Percentiles rank a stretch among this genome's conserved stretches.
Conservation (phyloP, 2,888 invertebrate genomes). For the Cerceris rybyensis region DNA sequence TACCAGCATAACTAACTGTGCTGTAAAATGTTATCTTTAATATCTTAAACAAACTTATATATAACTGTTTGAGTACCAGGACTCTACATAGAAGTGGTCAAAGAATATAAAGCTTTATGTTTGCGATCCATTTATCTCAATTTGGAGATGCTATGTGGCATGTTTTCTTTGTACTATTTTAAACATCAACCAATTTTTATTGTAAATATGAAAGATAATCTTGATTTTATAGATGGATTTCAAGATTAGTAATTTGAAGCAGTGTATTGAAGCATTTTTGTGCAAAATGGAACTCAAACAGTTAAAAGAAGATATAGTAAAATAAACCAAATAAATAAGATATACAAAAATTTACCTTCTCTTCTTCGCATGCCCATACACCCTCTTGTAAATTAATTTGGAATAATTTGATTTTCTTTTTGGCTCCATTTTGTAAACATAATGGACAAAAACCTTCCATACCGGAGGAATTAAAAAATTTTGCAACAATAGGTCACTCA, state of each 20-base stretch:
- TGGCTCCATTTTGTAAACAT: conserved; percentile 72
- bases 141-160: too few relatives aligned
- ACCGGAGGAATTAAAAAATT: conserved; percentile 23
- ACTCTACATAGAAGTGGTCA: too few relatives aligned
- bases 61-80: too few relatives aligned
- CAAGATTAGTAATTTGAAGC: too few relatives aligned
- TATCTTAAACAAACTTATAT: too few relatives aligned
- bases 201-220: too few relatives aligned
- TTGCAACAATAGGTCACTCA: too few relatives aligned
- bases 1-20: not conserved
- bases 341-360: conserved; percentile 60
- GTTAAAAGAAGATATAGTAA: not conserved
- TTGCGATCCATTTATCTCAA: too few relatives aligned
- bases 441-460: conserved; percentile 76
- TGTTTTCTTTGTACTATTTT: too few relatives aligned
- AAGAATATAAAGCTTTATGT: too few relatives aligned
- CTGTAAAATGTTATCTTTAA: not conserved
- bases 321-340: not conserved
- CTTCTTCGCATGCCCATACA: conserved; percentile 69
- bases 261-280: not conserved
- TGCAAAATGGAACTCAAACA: not conserved
- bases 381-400: conserved; percentile 76
- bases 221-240: too few relatives aligned
- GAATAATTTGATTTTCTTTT: conserved; percentile 65
- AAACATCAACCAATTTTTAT: too few relatives aligned